Evolutionary conservation across 2,113 vertebrate species (phyloP).

Genomic region (Rana temporaria): DNA sequence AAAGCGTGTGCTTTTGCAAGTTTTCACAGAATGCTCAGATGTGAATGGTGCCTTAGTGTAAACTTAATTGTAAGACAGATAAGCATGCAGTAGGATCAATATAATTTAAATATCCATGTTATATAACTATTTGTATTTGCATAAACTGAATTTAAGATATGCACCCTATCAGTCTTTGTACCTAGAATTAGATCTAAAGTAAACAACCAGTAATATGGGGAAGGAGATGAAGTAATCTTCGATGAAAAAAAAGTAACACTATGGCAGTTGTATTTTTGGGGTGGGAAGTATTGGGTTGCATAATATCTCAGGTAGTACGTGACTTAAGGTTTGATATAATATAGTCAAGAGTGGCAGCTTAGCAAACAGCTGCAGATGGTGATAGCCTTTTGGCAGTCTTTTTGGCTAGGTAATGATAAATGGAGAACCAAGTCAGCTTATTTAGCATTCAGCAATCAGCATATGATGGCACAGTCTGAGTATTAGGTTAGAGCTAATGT

Average conservation of each 20-base stretch:
- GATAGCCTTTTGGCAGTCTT: slow-evolving; percentile 36
- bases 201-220: background rate
- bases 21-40: too few species aligned
- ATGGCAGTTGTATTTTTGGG: background rate
- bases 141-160: background rate
- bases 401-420: slow-evolving; percentile 36
- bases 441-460: slow-evolving; percentile 1
- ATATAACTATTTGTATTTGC: too few species aligned
- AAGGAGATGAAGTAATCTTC: background rate
- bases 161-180: background rate
- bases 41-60: too few species aligned
- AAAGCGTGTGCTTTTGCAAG: too few species aligned
- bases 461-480: slow-evolving; percentile 3
- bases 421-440: slow-evolving; percentile 21
- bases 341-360: slow-evolving; percentile 21
- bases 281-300: slow-evolving; percentile 42
- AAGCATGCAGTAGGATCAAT: too few species aligned
- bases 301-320: slow-evolving; percentile 41
- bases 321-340: slow-evolving; percentile 33
- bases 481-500: slow-evolving; percentile 20
- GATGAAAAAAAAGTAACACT: slow-evolving; percentile 4
- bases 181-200: background rate
- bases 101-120: too few species aligned
- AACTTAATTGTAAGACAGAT: too few species aligned
- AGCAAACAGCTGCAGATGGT: slow-evolving; percentile 33